Evolutionary conservation across 2,888 invertebrate genomes (phyloP).

Genomic region (Nomada fucata): DNA sequence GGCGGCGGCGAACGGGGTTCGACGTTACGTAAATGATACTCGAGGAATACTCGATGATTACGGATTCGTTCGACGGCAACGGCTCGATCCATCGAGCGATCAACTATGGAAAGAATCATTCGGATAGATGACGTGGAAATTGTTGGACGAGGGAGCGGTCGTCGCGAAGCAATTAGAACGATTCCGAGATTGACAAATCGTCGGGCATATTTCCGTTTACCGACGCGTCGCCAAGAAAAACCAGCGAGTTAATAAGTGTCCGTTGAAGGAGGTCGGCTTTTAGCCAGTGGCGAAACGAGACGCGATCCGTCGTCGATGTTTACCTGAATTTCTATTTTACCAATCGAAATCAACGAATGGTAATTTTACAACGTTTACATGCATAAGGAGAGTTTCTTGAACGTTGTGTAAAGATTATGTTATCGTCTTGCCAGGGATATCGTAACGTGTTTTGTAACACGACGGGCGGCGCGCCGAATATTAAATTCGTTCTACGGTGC

Average conservation of each 20-base stretch:
- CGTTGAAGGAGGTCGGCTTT: not conserved
- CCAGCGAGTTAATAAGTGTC: not conserved
- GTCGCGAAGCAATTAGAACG: no score
- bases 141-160: no score
- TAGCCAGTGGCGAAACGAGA: not conserved
- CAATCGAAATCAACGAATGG: conserved; percentile 35
- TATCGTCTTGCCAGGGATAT: conserved; percentile 71
- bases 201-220: no score
- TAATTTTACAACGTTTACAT: conserved; percentile 42
- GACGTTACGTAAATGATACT: not conserved
- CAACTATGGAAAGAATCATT: no score
- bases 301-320: not conserved
- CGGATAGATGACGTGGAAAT: no score
- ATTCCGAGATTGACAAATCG: no score
- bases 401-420: conserved; percentile 75
- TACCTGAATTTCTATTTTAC: conserved; percentile 39
- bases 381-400: conserved; percentile 60
- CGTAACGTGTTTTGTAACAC: conserved; percentile 76
- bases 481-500: conserved; percentile 57
- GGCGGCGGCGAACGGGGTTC: not conserved
- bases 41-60: not conserved
- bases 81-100: not conserved
- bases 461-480: conserved; percentile 67
- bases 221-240: no score
- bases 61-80: not conserved